Base-by-base conservation (phyloP, 1,140 invertebrate species). In the Conus betulinus region DNA sequence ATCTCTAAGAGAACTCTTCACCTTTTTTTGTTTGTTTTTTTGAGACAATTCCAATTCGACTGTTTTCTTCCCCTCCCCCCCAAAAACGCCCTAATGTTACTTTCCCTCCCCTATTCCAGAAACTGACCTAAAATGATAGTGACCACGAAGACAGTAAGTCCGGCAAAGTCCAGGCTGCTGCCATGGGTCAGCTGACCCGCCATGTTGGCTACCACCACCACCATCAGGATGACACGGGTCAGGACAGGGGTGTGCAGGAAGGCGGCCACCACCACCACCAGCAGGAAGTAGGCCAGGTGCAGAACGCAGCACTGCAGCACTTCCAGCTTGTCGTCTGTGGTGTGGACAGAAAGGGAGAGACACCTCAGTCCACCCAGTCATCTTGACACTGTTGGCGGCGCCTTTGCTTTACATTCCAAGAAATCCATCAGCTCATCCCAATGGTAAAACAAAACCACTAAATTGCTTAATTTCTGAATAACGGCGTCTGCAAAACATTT, bases 201-300 rank as follows among this genome's bases (percentile, higher is more conserved):
- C 82, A 91, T 91, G 87, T 93, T 93, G 7, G 90, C 71, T 17
- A 91, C 89, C 0, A 93, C 90, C 0, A 92, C 87, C 10, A 91
- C 84, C 27, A 94, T 79, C 8, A 93, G 83, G 13, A 91, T 53
- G 15, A 93, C 55, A 15, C 93, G 89, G 7, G 91, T 87, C 23
- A 91, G 81, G 27, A 88, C 15, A 3, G 93, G 91, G 3, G 92
- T 88, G 76, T 93, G 92, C 39, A 94, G 91, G 88, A 93, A 93
- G 15, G 92, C 87, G 39, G 92, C 91, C 13, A 90, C 85, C 17
- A 93, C 85, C n/a, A 91, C 91, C 57, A 92, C 92, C 57, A 94
- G 88, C 0, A 95, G 88, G 57, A 95, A 93, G 87, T 94, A 95
- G 13, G 88, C 91, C 39, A 93, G 79, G 87, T 95, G 94, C 17